These are phyloP conservation scores for Anthonomus grandis DNA, from an alignment of 1,140 invertebrate species.

Conservation along the genomic window DNA sequence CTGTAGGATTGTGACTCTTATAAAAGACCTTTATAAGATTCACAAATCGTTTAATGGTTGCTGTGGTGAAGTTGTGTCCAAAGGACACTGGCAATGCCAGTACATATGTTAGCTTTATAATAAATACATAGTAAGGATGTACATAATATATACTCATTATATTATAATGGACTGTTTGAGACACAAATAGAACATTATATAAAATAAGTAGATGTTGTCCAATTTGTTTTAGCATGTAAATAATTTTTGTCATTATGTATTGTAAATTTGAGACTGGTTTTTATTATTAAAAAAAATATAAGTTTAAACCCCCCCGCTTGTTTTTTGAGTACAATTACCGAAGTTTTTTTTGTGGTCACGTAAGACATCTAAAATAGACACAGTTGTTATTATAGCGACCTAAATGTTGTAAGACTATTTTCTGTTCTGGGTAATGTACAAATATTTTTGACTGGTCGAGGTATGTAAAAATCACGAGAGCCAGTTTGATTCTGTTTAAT, in stretches of 20 bases:
- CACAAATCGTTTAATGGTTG: slow-evolving; percentile 32
- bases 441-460: slow-evolving; percentile 46
- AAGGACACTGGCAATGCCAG: slow-evolving; percentile 43
- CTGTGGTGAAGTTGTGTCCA: slow-evolving; percentile 44
- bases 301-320: too few species aligned
- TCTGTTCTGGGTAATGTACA: slow-evolving; percentile 47
- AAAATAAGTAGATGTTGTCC: slow-evolving; percentile 45
- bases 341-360: too few species aligned
- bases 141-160: slow-evolving; percentile 31
- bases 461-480: slow-evolving; percentile 47
- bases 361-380: too few species aligned
- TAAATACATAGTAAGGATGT: slow-evolving; percentile 22
- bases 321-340: too few species aligned
- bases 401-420: too few species aligned
- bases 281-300: too few species aligned
- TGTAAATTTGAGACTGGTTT: slow-evolving; percentile 43
- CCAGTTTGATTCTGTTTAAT: slow-evolving; percentile 50
- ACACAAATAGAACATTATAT: slow-evolving; percentile 36
- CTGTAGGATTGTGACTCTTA: slow-evolving; percentile 1
- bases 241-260: slow-evolving; percentile 38
- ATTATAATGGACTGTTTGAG: too few species aligned
- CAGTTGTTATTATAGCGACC: too few species aligned
- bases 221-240: slow-evolving; percentile 41
- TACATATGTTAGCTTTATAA: slow-evolving; percentile 44
- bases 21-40: slow-evolving; percentile 9